Base-by-base conservation (phyloP, 2,797 vertebrate species). In the Capromys pilorides region DNA sequence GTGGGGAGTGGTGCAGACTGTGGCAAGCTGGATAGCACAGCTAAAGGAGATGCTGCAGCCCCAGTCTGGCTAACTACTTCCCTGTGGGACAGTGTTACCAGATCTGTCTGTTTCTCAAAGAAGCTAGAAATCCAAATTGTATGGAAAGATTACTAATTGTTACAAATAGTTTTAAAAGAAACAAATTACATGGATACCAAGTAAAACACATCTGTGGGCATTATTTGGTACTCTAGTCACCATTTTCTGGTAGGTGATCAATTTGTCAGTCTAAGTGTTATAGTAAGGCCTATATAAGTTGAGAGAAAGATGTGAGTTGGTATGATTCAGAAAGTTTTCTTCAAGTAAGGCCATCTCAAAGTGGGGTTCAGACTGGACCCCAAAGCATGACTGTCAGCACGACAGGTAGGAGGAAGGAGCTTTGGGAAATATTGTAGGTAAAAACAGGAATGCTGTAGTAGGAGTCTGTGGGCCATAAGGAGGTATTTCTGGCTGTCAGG, bases 91-190 rank as follows among this genome's bases (percentile, higher is more conserved):
- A 83, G 49, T 62, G 75, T 88, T 82, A 89, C 26, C 36, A 93
- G 71, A 94, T 6, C 81, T 95, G 86, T 86, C 66, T 94, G 8
- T 89, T 81, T 95, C 84, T 86, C 71, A 84, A 94, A 92, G 57
- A 92, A 94, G 75, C 64, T 88, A 92, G 67, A 86, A 96, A 93
- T 59, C 16, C 79, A 93, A 36, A 88, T 45, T 79, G 26, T 41
- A 94, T 57, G n/a, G 39, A 64, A 93, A 90, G 67, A 85, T 91
- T 69, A 54, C 61, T 71, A 69, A 94, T 54, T 90, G 31, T 81
- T 39, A 39, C 54, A 88, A 87, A 85, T 84, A 81, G 62, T 90
- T 78, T 64, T 36, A 75, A 92, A 93, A 87, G 64, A 86, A 88
- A 62, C 19, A 86, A 94, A 93, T 33, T 62, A 69, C 10, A 28